Evolutionary conservation across 2,113 vertebrate species (phyloP).

Genomic region (Prionailurus bengalensis): DNA sequence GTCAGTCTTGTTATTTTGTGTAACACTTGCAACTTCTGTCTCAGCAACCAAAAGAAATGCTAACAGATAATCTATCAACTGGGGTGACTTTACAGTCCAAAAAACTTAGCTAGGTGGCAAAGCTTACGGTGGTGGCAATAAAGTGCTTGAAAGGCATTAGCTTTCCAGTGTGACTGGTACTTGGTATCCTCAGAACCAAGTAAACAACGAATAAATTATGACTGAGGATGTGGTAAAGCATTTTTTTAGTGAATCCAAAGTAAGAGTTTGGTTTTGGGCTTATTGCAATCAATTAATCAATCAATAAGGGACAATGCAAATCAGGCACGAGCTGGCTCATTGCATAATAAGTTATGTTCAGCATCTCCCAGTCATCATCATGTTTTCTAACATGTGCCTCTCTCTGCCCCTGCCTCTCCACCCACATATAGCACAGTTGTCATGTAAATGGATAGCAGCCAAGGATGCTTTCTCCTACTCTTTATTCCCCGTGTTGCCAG

Average conservation of each 20-base stretch:
- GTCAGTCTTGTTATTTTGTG: neutral
- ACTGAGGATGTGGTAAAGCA: conserved; percentile 28
- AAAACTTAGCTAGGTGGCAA: conserved; percentile 18
- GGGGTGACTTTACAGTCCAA: conserved; percentile 33
- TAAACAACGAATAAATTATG: conserved; percentile 62
- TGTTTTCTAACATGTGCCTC: neutral
- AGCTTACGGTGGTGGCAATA: neutral
- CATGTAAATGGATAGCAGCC: conserved; percentile 52
- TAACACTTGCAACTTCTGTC: conserved; percentile 3
- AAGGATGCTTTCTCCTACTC: conserved; percentile 43
- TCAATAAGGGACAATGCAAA: conserved; percentile 36
- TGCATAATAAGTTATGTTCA: conserved; percentile 40
- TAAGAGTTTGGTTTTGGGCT: conserved; percentile 33
- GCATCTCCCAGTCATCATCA: conserved; percentile 6
- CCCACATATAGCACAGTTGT: conserved; percentile 47
- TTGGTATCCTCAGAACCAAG: conserved; percentile 9
- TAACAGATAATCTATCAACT: conserved; percentile 56
- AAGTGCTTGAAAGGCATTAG: conserved; percentile 49
- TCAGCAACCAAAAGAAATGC: conserved; percentile 45
- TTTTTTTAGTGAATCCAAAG: conserved; percentile 58
- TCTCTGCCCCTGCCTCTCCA: neutral
- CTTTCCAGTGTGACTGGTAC: conserved; percentile 22
- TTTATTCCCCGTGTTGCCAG: conserved; percentile 50
- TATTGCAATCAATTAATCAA: conserved; percentile 52
- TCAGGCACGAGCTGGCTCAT: conserved; percentile 43